These are phyloP conservation scores for Sparidentex hasta DNA, from an alignment of 2,797 vertebrate genomes.

Conservation along the genomic window DNA sequence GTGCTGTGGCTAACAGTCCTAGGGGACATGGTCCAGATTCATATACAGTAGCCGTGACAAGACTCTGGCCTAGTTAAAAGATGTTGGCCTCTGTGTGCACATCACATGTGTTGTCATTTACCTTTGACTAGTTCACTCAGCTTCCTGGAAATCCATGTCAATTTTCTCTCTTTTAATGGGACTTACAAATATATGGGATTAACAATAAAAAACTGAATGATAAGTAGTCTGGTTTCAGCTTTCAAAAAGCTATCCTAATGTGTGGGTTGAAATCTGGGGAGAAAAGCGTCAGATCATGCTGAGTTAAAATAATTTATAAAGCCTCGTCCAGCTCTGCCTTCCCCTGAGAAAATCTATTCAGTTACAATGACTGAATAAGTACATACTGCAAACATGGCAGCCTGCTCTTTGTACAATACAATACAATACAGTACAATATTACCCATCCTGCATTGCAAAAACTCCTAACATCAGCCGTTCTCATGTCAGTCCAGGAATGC, in stretches of 20 bases:
- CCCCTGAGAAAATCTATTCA: background rate
- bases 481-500: constrained; percentile 33
- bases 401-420: constrained; percentile 21
- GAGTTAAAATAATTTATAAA: background rate
- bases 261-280: background rate
- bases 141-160: constrained; percentile 13
- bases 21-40: constrained; percentile 78
- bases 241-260: background rate
- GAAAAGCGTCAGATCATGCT: background rate
- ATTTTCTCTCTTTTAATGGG: background rate
- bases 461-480: constrained; percentile 51
- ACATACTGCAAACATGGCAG: constrained; percentile 27
- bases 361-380: constrained; percentile 7
- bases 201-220: background rate
- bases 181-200: background rate
- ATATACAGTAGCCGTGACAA: constrained; percentile 64
- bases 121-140: constrained; percentile 27
- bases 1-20: constrained; percentile 53
- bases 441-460: constrained; percentile 25
- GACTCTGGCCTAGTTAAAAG: constrained; percentile 73
- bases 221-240: background rate
- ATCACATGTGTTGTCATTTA: constrained; percentile 30
- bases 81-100: constrained; percentile 58
- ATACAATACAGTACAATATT: no score
- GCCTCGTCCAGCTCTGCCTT: background rate